Conservation (phyloP, 2,113 vertebrate genomes). For the Oreochromis tanganicae region DNA sequence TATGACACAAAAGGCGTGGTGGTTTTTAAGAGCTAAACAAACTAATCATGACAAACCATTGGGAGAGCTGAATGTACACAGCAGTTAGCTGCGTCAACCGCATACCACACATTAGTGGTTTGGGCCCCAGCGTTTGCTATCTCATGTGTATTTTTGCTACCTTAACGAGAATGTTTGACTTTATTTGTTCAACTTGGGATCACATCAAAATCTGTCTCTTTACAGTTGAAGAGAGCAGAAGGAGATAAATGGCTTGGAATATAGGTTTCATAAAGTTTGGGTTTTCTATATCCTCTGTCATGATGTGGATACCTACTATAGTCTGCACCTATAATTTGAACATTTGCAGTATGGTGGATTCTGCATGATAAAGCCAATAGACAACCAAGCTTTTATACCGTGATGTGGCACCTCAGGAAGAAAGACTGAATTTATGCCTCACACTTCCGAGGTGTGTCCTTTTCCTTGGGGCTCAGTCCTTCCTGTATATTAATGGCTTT, state of each 20-base stretch:
- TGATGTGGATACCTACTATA: constrained; percentile 8
- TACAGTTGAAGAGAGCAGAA: background rate
- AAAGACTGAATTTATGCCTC: constrained; percentile 19
- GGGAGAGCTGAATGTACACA: constrained; percentile 45
- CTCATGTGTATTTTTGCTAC: constrained; percentile 56
- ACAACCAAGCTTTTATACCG: constrained; percentile 17
- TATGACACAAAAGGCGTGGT: constrained; percentile 20
- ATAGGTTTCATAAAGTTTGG: constrained; percentile 15
- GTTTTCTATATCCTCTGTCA: constrained; percentile 6
- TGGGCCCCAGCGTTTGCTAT: constrained; percentile 32
- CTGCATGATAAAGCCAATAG: background rate
- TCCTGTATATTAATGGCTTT: constrained; percentile 46
- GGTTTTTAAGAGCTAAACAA: constrained; percentile 63
- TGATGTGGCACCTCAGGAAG: constrained; percentile 2
- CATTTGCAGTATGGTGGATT: constrained; percentile 11
- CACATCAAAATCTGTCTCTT: constrained; percentile 8
- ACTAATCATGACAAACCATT: constrained; percentile 56
- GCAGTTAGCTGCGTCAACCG: constrained; percentile 12
- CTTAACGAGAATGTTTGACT: constrained; percentile 29
- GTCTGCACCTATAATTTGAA: constrained; percentile 22
- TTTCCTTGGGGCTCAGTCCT: constrained; percentile 9
- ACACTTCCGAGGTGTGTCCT: constrained; percentile 36
- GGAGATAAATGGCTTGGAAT: constrained; percentile 8
- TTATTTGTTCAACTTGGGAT: constrained; percentile 34
- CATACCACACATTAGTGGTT: constrained; percentile 50